phyloP scores from a whole-genome alignment of 2,113 vertebrate species.

The Paramormyrops kingsleyae region DNA sequence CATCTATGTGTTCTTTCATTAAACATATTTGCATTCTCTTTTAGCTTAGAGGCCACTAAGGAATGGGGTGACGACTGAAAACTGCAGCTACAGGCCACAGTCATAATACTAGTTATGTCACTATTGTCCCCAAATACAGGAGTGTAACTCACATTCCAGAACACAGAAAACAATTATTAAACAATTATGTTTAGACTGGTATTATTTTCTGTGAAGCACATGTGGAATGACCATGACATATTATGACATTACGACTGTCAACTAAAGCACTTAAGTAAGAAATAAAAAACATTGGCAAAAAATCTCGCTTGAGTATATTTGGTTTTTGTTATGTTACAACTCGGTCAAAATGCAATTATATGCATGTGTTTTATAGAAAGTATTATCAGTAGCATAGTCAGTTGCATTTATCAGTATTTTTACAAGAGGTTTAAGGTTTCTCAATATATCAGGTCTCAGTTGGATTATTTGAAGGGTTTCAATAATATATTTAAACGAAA shows the following conservation, averaged over 20 bases:
- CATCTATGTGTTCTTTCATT: not conserved
- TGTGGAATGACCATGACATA: not conserved
- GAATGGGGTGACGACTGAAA: not conserved
- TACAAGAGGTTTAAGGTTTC: not conserved
- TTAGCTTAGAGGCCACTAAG: not conserved
- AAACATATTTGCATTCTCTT: not conserved
- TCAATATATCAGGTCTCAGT: not conserved
- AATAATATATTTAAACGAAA: not conserved
- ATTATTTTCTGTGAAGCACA: slow-evolving; percentile 6
- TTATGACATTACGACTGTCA: not conserved
- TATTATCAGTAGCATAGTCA: not conserved
- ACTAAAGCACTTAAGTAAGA: not conserved
- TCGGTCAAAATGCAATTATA: not conserved
- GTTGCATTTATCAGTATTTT: not conserved
- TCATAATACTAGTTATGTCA: not conserved
- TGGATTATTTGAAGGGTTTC: not conserved
- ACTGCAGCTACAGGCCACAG: not conserved
- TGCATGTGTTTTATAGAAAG: slow-evolving; percentile 11
- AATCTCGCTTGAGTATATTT: not conserved
- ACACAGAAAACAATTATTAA: not conserved
- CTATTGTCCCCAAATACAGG: not conserved
- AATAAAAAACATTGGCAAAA: not conserved
- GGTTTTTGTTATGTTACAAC: not conserved
- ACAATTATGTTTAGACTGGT: not conserved
- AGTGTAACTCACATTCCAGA: not conserved